phyloP scores from a whole-genome alignment of 1,140 invertebrate species.

The Panagrolaimus sp. region DNA sequence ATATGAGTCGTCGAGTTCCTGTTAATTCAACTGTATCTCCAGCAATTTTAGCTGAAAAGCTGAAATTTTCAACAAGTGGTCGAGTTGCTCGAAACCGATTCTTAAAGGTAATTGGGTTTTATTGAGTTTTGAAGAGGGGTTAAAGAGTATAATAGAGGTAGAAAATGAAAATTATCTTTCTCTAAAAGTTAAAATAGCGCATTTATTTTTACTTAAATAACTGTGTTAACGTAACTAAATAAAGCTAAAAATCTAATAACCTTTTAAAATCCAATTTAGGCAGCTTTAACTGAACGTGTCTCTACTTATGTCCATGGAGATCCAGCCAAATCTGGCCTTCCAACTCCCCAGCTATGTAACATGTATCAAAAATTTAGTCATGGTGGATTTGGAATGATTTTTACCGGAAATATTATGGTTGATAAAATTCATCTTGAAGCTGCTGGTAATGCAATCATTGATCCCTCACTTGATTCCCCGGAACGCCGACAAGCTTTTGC shows the following conservation, averaged over 20 bases:
- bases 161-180: too few species aligned
- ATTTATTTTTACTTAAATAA: too few species aligned
- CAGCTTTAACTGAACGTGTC: constrained; percentile 30
- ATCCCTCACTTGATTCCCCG: constrained; percentile 14
- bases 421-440: constrained; percentile 26
- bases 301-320: constrained; percentile 28
- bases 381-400: constrained; percentile 38
- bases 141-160: too few species aligned
- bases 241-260: too few species aligned
- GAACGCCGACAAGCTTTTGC: constrained; percentile 21
- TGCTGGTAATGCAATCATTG: constrained; percentile 23
- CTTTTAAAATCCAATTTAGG: constrained; percentile 12
- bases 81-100: constrained; percentile 16
- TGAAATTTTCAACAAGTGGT: constrained; percentile 3
- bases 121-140: neutral
- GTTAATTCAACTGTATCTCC: neutral
- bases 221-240: too few species aligned
- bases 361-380: constrained; percentile 40
- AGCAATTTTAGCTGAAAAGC: neutral
- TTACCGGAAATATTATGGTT: constrained; percentile 42
- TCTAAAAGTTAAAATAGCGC: too few species aligned
- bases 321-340: constrained; percentile 30
- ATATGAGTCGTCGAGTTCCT: neutral
- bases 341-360: constrained; percentile 28
- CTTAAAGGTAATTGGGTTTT: constrained; percentile 26